Evolutionary conservation across 2,113 vertebrate genomes (phyloP), one percentile per base, ranked within the genome.

Genomic region (Dipodomys ordii): DNA sequence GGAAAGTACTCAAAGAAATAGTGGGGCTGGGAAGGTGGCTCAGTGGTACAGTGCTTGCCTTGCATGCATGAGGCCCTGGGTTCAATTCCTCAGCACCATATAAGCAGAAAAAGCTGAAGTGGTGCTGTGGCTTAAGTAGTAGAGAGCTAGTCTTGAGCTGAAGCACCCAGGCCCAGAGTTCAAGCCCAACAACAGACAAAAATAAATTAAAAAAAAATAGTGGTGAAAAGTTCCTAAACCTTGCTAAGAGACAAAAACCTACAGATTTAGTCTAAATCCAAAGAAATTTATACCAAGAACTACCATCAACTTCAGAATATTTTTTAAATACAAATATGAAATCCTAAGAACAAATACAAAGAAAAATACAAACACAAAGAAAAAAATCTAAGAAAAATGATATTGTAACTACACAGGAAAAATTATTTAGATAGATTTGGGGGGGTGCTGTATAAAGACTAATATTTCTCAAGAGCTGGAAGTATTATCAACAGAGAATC

Each of bases 271-370:
- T 30, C 88, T 73, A 95, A 74, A 91, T 16, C 1, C 44, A 82
- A 94, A 94, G 18, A 72, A 80, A 77, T 60, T 7, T 57, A 95
- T 46, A 95, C 16, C 57, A 85, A 88, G 7, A 85, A 67, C 13
- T 64, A 88, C 30, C 35, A 78, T 19, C 72, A 72, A 60, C 28
- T 79, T 79, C 82, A 79, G 49, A 71, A 30, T n/a, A 89, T 86
- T 10, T 44, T 46, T 46, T 49, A 11, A 91, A 88, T 44, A 81
- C 30, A 68, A 71, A 68, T 5, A 69, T 16, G 82, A 65, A 46
- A 73, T 62, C 71, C 81, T 30, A 35, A 88, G 44, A 60, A 39
- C 39, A 39, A 39, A 71, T 13, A 64, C 28, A 77, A 8, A 90
- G 15, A 62, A 62, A 62, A 62, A 62, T 62, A 22, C 9, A 62